Evolutionary conservation across 2,797 vertebrate species (phyloP), one percentile per base, ranked within the genome.

Genomic region (Artibeus lituratus): DNA sequence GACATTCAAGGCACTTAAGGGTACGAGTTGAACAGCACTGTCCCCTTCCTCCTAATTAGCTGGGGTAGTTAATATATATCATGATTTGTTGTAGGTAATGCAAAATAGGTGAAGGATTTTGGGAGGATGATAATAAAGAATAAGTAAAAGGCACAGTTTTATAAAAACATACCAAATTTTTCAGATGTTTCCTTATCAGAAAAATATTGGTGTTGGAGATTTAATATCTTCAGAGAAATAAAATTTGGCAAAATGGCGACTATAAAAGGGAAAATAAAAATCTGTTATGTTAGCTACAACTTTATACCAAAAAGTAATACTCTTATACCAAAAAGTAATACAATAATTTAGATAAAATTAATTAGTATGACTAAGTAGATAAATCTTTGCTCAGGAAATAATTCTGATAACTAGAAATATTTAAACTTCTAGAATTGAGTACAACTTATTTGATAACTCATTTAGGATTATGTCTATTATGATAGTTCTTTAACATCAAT

Each of bases 101-200:
- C 15, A 65, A 70, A 62, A 49, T 5, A 94, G 47, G 16, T 29
- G 51, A 39, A 87, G 67, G 37, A 39, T 67, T 53, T 39, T 29
- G 21, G 4, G 35, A 24, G 49, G 14, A 51, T 14, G 35, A 35
- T 51, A 83, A 83, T 42, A 62, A 82, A 87, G 35, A 78, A 24
- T 55, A 74, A 87, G 32, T 51, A 86, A 87, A 53, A 87, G 81
- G 16, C 49, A 73, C 21, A 67, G n/a, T 70, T 91, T 88, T 88
- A 15, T 70, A 96, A 96, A 96, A 96, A 94, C 96, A 87, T 97
- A 97, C 97, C 98, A 85, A 98, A 90, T 26, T 78, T 91, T 96
- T 95, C 78, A 44, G 91, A 83, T 59, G 55, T 88, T 95, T 97
- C 92, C n/a, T 96, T 92, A 77, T 97, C 93, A 47, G 69, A 26